A percentile compares a stretch with the other conserved stretches of the same genome.
Evolutionary conservation across 2,113 vertebrate genomes (phyloP).

Genomic region (Bufo bufo): DNA sequence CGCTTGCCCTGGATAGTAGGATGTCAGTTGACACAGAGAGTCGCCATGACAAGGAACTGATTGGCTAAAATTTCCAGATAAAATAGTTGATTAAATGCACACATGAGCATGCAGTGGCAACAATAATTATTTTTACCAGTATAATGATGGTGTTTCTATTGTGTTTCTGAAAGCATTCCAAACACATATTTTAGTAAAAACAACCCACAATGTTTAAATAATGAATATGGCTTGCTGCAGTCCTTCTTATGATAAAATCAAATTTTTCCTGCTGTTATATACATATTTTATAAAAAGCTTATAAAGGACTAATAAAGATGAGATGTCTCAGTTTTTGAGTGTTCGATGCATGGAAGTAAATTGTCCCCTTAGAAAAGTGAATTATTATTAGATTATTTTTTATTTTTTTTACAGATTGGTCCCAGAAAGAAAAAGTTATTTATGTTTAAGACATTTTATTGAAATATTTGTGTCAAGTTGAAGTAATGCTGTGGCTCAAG

Average conservation of each 20-base stretch:
- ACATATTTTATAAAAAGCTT: neutral
- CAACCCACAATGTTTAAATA: too few relatives aligned
- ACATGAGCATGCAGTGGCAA: neutral
- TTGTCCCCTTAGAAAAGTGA: neutral
- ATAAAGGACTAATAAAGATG: constrained; percentile 15
- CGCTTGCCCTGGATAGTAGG: too few relatives aligned
- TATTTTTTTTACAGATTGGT: neutral
- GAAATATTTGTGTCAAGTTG: neutral
- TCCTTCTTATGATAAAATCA: neutral
- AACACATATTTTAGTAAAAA: neutral
- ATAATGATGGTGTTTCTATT: neutral
- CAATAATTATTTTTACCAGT: neutral
- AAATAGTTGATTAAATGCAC: neutral
- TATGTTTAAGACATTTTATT: neutral
- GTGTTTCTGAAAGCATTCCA: neutral
- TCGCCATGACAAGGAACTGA: neutral
- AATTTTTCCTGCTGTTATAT: neutral
- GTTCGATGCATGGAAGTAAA: neutral
- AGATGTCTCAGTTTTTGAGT: neutral
- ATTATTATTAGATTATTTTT: neutral
- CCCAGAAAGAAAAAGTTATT: neutral
- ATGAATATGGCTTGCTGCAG: neutral
- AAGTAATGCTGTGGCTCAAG: neutral
- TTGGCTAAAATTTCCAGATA: neutral
- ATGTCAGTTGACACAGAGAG: neutral